Conservation (phyloP, 2,113 vertebrate species). For the Pogona vitticeps region DNA sequence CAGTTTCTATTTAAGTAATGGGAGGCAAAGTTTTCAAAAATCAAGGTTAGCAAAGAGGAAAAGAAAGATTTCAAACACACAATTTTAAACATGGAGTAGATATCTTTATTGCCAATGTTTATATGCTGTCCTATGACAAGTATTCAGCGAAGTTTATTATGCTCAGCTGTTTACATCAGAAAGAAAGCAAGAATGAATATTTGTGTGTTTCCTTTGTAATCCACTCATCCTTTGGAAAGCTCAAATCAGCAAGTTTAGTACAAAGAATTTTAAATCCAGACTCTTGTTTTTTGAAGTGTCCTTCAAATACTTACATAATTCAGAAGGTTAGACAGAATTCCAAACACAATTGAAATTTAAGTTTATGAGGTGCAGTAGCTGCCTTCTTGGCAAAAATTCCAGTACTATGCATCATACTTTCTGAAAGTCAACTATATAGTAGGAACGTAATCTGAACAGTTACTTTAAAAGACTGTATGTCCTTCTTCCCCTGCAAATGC, state of each 20-base stretch:
- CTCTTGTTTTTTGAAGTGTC: neutral
- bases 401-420: neutral
- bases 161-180: neutral
- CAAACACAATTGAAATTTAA: conserved; percentile 23
- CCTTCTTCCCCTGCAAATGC: neutral
- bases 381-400: neutral
- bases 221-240: neutral
- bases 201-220: neutral
- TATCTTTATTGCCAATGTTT: too few relatives aligned
- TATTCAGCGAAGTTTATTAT: neutral
- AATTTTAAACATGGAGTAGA: neutral
- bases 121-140: neutral
- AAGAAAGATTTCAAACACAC: neutral
- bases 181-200: neutral
- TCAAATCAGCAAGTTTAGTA: neutral
- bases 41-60: too few relatives aligned
- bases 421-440: neutral
- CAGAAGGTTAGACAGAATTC: neutral
- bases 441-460: neutral
- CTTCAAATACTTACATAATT: neutral
- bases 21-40: neutral
- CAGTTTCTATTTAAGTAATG: conserved; percentile 25
- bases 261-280: neutral
- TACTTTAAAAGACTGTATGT: neutral
- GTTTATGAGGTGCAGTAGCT: neutral